Conservation (phyloP, 1,140 invertebrate species). For the Diuraphis noxia region DNA sequence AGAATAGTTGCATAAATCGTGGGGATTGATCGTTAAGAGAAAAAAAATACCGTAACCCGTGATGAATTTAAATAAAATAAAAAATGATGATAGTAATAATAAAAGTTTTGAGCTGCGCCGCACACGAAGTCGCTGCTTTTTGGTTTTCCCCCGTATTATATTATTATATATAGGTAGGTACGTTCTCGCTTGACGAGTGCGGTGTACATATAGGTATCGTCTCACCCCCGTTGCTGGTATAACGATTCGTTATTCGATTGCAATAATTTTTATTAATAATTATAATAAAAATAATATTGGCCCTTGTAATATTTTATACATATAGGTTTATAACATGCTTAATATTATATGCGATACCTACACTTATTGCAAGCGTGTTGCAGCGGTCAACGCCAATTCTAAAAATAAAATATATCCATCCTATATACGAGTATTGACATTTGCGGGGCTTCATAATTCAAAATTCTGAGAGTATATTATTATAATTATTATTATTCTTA, state of each 20-base stretch:
- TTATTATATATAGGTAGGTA: background rate
- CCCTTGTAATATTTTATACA: background rate
- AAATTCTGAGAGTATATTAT: background rate
- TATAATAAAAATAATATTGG: background rate
- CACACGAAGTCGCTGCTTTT: background rate
- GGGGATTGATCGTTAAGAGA: background rate
- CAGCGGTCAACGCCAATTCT: too few species aligned
- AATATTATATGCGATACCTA: too few species aligned
- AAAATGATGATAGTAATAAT: background rate
- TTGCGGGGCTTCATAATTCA: too few species aligned
- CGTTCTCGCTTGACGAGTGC: background rate
- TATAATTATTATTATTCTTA: background rate
- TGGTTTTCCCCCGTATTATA: background rate
- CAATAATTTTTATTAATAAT: too few species aligned
- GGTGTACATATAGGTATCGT: background rate
- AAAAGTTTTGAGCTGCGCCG: background rate
- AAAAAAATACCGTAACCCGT: background rate
- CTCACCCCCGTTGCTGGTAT: background rate
- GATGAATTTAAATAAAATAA: background rate
- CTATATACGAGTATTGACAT: too few species aligned
- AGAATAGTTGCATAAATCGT: slow-evolving; percentile 13
- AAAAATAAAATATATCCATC: too few species aligned
- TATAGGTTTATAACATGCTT: background rate
- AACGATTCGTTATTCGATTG: background rate
- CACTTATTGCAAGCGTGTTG: too few species aligned